phyloP scores from a whole-genome alignment of 2,888 invertebrate genomes.

The Falcaria lacertinaria region DNA sequence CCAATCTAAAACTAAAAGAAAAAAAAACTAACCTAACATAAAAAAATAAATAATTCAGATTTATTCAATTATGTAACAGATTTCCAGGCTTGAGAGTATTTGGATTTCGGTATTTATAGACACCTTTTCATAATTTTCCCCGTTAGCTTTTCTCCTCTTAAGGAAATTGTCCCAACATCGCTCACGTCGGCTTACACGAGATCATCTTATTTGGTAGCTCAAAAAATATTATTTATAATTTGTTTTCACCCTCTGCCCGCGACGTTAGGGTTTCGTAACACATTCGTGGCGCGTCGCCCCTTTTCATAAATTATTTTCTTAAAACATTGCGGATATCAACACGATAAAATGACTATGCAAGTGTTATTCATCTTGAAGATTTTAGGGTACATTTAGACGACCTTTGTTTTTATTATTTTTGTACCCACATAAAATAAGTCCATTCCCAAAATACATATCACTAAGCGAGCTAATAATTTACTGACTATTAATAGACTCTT shows the following conservation, averaged over 20 bases:
- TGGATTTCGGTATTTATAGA: too few species aligned
- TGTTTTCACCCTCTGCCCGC: conserved; percentile 25
- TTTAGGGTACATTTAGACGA: too few species aligned
- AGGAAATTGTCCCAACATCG: conserved; percentile 31
- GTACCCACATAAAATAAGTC: too few species aligned
- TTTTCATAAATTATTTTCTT: conserved; percentile 58
- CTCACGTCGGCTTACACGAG: conserved; percentile 30
- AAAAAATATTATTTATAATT: conserved; percentile 42
- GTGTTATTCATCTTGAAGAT: background rate
- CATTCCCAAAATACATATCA: too few species aligned
- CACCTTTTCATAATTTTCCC: conserved; percentile 5
- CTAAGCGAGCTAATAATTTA: too few species aligned
- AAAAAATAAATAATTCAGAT: too few species aligned
- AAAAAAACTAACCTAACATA: too few species aligned
- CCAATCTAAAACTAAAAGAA: too few species aligned
- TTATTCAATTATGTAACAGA: too few species aligned
- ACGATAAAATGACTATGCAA: conserved; percentile 26
- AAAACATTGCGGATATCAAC: conserved; percentile 49
- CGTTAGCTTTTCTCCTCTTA: conserved; percentile 26
- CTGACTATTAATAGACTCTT: too few species aligned
- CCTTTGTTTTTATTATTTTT: too few species aligned
- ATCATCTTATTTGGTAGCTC: conserved; percentile 25
- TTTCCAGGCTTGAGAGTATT: too few species aligned
- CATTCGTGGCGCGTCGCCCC: conserved; percentile 52
- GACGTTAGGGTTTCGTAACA: conserved; percentile 28